Percentiles rank a stretch among this genome's conserved stretches.
Conservation (phyloP, 2,888 invertebrate species). For the Buathra laborator region DNA sequence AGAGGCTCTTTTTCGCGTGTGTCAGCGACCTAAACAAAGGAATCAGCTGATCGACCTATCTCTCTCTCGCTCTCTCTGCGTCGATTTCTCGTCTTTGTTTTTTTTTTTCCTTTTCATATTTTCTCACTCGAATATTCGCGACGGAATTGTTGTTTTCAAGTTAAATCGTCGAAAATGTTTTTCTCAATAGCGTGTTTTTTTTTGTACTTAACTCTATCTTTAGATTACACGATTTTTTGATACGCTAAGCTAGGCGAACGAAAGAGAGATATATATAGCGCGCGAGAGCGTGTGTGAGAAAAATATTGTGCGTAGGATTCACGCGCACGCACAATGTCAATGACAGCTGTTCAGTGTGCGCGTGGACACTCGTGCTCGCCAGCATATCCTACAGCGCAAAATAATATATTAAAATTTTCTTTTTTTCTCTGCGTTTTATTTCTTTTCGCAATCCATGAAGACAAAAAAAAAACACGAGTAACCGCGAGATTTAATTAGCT, state of each 20-base stretch:
- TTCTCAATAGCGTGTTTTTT: not conserved
- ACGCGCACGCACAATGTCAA: constrained; percentile 79
- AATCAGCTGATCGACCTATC: constrained; percentile 90
- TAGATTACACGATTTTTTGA: constrained; percentile 36
- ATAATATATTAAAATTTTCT: not conserved
- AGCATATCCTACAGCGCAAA: not conserved
- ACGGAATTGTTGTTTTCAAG: constrained; percentile 13
- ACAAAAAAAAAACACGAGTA: constrained; percentile 40
- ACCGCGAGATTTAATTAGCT: constrained; percentile 52
- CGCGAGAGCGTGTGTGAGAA: constrained; percentile 28
- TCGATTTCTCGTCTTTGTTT: not conserved
- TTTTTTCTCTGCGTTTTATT: not conserved
- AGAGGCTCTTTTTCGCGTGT: constrained; percentile 80
- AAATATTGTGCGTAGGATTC: constrained; percentile 61
- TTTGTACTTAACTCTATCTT: constrained; percentile 53
- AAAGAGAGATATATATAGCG: not conserved
- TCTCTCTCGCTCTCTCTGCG: constrained; percentile 37
- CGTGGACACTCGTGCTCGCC: constrained; percentile 39
- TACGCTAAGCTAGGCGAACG: not conserved
- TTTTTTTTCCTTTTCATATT: constrained; percentile 12
- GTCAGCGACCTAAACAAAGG: constrained; percentile 90
- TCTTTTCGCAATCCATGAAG: not conserved
- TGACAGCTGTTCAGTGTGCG: constrained; percentile 80
- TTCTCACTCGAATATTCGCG: not conserved
- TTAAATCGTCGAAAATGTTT: not conserved